Percentiles rank a stretch among this genome's conserved stretches.
These are phyloP conservation scores for rabbit (Oryctolagus cuniculus) DNA, from an alignment of 2,113 vertebrate species.

Conservation along the genomic window mOryCun1.1 NC_091435.1:2171501-2172000, in stretches of 20 bases:
- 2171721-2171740: no score
- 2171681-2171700: no score
- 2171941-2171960: conserved; percentile 94
- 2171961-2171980: conserved; percentile 93
- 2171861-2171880: conserved; percentile 85
- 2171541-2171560: background rate
- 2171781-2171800: no score
- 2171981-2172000: conserved; percentile 85
- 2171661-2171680: rapidly evolving
- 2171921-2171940: conserved; percentile 94
- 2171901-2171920: conserved; percentile 95
- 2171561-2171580: rapidly evolving
- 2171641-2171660: no score
- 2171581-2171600: background rate
- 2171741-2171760: no score
- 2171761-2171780: no score
- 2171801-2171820: no score
- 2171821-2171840: no score
- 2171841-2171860: no score
- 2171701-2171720: no score
- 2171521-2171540: background rate
- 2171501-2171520: background rate
- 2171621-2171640: no score
- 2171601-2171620: background rate
- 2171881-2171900: conserved; percentile 91